Conservation (phyloP, 1,140 invertebrate genomes). For the Hormaphis cornu region DNA sequence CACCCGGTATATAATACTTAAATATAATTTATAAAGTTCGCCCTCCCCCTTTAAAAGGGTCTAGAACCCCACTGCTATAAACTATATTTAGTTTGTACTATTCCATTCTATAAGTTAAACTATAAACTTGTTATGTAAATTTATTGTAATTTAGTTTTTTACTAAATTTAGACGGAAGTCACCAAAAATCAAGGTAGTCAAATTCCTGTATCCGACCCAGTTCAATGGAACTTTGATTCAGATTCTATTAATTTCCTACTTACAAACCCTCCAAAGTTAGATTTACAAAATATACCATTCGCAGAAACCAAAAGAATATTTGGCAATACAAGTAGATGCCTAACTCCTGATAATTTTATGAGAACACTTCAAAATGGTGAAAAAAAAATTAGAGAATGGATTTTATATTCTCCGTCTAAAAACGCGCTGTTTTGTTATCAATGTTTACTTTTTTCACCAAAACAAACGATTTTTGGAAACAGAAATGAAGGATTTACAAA, state of each 20-base stretch:
- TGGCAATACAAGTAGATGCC: conserved; percentile 5
- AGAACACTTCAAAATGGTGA: conserved; percentile 5
- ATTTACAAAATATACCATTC: conserved; percentile 1
- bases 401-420: not conserved
- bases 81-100: too few relatives aligned
- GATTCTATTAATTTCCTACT: conserved; percentile 14
- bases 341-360: conserved; percentile 2
- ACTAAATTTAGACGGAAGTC: conserved; percentile 1
- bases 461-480: not conserved
- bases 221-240: conserved; percentile 5
- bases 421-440: not conserved
- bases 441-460: not conserved
- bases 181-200: not conserved
- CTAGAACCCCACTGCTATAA: too few relatives aligned
- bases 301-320: conserved; percentile 6
- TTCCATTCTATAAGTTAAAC: too few relatives aligned
- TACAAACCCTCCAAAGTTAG: not conserved
- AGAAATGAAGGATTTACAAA: conserved; percentile 8
- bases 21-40: too few relatives aligned
- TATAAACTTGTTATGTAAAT: not conserved
- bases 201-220: not conserved
- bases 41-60: too few relatives aligned
- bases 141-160: not conserved
- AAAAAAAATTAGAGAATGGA: conserved; percentile 1
- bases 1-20: too few relatives aligned